Conservation (phyloP, 2,888 invertebrate genomes). For the Cryptocephalus moraei region DNA sequence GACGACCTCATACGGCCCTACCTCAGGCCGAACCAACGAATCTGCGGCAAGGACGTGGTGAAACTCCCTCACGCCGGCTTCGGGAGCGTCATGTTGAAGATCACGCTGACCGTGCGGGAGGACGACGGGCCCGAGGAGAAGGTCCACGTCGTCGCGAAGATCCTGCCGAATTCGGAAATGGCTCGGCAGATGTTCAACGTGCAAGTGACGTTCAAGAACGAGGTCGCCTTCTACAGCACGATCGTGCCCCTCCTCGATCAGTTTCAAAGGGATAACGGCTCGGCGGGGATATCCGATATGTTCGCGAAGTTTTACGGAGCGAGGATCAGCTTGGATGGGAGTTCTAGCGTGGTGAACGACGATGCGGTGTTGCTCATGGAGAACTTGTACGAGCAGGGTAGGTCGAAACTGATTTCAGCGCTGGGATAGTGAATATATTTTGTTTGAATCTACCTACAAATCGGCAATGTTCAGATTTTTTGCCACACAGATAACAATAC, state of each 20-base stretch:
- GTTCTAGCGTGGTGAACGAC: background rate
- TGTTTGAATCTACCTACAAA: no score
- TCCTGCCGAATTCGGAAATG: slow-evolving; percentile 7
- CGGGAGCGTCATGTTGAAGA: slow-evolving; percentile 8
- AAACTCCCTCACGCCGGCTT: slow-evolving; percentile 9
- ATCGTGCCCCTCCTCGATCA: slow-evolving; percentile 30
- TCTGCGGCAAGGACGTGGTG: slow-evolving; percentile 3
- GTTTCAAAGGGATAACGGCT: background rate
- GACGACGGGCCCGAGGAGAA: slow-evolving; percentile 2
- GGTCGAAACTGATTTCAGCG: background rate
- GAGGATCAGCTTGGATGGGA: background rate
- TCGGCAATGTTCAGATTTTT: no score
- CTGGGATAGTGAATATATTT: no score
- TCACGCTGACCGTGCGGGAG: slow-evolving; percentile 3
- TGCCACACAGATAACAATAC: no score
- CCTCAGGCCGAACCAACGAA: background rate
- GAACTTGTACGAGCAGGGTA: background rate
- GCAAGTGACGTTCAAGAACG: slow-evolving; percentile 35
- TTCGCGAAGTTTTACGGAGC: background rate
- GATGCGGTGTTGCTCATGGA: background rate
- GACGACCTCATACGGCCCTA: background rate
- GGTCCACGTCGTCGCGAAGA: slow-evolving; percentile 10
- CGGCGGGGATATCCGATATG: background rate
- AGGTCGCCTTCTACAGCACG: slow-evolving; percentile 40
- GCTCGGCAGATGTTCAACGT: slow-evolving; percentile 38